Evolutionary conservation across 2,113 vertebrate species (phyloP), one percentile per base, ranked within the genome.

Genomic region (Eretmodus cyanostictus): DNA sequence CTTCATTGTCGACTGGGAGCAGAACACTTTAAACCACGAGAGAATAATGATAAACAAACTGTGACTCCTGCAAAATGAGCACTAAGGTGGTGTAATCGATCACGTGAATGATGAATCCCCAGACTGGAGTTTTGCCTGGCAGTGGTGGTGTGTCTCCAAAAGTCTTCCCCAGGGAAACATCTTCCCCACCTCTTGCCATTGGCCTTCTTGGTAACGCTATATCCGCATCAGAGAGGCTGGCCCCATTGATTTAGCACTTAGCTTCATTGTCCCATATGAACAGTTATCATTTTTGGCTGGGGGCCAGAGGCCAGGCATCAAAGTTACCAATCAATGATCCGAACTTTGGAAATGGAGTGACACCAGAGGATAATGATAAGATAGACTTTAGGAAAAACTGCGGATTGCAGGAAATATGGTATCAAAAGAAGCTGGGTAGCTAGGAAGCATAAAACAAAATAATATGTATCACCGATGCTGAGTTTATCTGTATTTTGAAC

Each of bases 201-300:
- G 94, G 93, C 92, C 90, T 91, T 89, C 91, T 92, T 84, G 59
- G 96, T 96, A 97, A 97, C 78, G 95, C 93, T 96, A 96, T 96
- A 96, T 95, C 95, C 93, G 91, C 95, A 96, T 94, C 94, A 91
- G 93, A 95, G 93, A 95, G 91, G 85, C 84, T 83, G 91, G 89
- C 81, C 82, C 88, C 96, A 96, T 97, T 96, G 96, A 97, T 97
- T 96, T 95, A 95, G 96, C 96, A 96, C 96, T 97, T 96, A 96
- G 95, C 95, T 93, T 91, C 92, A 91, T 89, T 81, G 94, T 96
- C 96, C 96, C 96, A 89, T 79, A 94, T 96, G 96, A 96, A 95
- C 94, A 90, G 94, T 97, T 97, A 96, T 95, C 93, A 93, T 96
- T 91, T 95, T 91, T 95, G 95, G 95, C 91, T 49, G 81, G 78